Conservation (phyloP, 1,140 invertebrate genomes). For the Bombus affinis region DNA sequence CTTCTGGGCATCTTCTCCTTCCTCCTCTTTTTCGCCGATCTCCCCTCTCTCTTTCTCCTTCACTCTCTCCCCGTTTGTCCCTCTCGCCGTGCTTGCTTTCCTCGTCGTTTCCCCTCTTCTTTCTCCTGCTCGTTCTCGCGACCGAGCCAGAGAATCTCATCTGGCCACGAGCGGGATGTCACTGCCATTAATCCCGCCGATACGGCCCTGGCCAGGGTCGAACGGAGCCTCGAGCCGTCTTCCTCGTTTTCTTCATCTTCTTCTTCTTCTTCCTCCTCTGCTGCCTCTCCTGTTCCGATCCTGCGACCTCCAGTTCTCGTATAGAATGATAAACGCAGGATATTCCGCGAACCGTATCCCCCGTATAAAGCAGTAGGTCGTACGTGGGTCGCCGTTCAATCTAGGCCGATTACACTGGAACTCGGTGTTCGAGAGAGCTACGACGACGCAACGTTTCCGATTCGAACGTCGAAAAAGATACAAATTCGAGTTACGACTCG, state of each 20-base stretch:
- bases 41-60: constrained; percentile 24
- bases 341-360: constrained; percentile 58
- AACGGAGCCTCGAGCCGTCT: constrained; percentile 54
- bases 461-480: neutral
- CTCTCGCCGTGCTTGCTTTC: constrained; percentile 21
- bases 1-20: constrained; percentile 43
- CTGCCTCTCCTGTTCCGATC: constrained; percentile 58
- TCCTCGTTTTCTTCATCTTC: constrained; percentile 65
- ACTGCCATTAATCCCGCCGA: constrained; percentile 77
- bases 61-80: constrained; percentile 11
- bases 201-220: constrained; percentile 69
- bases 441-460: neutral
- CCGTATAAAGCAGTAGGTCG: constrained; percentile 62
- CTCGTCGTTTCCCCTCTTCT: constrained; percentile 26
- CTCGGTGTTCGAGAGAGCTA: neutral
- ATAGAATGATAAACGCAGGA: constrained; percentile 64
- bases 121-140: constrained; percentile 49
- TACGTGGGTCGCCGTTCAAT: constrained; percentile 55
- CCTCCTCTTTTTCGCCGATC: constrained; percentile 47
- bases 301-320: constrained; percentile 61
- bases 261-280: constrained; percentile 50
- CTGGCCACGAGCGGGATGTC: constrained; percentile 75
- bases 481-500: neutral
- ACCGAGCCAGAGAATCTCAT: constrained; percentile 66
- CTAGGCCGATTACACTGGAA: constrained; percentile 56